Conservation (phyloP, 2,888 invertebrate species). For the Daptonema setosum region DNA sequence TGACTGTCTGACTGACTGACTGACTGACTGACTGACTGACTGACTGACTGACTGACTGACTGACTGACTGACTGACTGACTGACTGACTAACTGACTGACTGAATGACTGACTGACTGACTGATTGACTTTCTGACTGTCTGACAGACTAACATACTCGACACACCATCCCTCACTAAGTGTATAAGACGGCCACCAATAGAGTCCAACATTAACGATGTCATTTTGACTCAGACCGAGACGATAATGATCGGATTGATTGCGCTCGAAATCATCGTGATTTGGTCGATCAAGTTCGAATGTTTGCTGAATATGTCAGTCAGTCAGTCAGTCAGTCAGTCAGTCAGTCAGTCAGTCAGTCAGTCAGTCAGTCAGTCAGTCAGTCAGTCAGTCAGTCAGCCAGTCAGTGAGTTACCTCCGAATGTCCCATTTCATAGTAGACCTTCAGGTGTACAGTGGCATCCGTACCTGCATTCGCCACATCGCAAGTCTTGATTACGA, state of each 20-base stretch:
- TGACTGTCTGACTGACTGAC: neutral
- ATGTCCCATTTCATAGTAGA: conserved; percentile 3
- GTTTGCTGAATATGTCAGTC: conserved; percentile 7
- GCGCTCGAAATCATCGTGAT: conserved; percentile 16
- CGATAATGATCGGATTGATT: conserved; percentile 16
- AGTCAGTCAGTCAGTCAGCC: too few species aligned
- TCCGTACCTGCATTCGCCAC: conserved; percentile 16
- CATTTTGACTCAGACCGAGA: conserved; percentile 15
- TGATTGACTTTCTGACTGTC: neutral
- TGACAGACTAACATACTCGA: conserved; percentile 13
- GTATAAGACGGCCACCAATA: conserved; percentile 18
- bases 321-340: too few species aligned
- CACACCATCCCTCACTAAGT: conserved; percentile 15
- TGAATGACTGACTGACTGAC: neutral
- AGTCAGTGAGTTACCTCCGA: neutral
- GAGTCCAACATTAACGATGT: conserved; percentile 16
- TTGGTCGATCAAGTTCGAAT: conserved; percentile 14
- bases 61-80: neutral
- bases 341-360: too few species aligned
- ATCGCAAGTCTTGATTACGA: conserved; percentile 17
- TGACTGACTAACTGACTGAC: neutral
- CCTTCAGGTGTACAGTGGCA: conserved; percentile 16
- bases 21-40: conserved; percentile 6
- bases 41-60: conserved; percentile 8
- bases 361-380: too few species aligned